Evolutionary conservation across 2,797 vertebrate genomes (phyloP).

Genomic region (Sitta carolinensis): DNA sequence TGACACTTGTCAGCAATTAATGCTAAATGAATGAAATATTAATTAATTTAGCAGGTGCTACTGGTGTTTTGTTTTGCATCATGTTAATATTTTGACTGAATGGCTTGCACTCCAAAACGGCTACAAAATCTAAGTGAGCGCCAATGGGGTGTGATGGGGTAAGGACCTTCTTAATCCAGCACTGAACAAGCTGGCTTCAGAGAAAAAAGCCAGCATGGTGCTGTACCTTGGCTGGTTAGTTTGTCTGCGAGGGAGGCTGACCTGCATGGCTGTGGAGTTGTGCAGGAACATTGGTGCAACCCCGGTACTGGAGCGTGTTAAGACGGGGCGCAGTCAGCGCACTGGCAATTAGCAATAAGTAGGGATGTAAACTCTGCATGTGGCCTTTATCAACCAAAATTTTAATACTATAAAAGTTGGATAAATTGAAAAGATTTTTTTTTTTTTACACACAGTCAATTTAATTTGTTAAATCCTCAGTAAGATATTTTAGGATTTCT

Average conservation of each 20-base stretch:
- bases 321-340: not conserved
- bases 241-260: not conserved
- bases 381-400: not conserved
- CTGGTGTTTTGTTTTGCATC: not conserved
- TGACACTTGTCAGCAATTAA: not conserved
- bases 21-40: not conserved
- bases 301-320: accelerated
- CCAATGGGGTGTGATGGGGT: not conserved
- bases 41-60: not conserved
- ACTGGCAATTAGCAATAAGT: not conserved
- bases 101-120: not conserved
- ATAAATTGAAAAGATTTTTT: not conserved
- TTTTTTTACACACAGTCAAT: not conserved
- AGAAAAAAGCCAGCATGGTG: not conserved
- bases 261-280: not conserved
- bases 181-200: not conserved
- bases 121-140: not conserved
- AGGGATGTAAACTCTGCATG: not conserved
- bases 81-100: not conserved
- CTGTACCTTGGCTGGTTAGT: not conserved
- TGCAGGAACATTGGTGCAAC: accelerated
- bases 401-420: not conserved
- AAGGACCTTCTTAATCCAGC: not conserved
- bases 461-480: not conserved
- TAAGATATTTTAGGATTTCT: not conserved